Evolutionary conservation across 2,113 vertebrate genomes (phyloP).

Genomic region (Esox niger): DNA sequence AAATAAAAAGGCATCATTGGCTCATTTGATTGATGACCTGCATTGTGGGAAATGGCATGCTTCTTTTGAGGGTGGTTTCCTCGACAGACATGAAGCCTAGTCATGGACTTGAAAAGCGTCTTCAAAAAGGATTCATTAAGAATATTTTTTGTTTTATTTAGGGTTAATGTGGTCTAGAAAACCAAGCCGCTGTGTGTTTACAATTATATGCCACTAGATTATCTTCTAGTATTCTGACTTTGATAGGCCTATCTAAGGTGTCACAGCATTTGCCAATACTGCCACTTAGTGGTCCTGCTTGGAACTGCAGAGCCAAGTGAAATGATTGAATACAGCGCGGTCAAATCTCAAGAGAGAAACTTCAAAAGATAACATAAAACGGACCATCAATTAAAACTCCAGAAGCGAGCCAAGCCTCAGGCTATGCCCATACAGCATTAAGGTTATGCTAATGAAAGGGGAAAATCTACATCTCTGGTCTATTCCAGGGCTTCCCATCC

Average conservation of each 20-base stretch:
- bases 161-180: no score
- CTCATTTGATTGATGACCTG: slow-evolving; percentile 52
- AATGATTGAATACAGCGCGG: slow-evolving; percentile 2
- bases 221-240: not conserved
- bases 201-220: not conserved
- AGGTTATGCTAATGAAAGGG: slow-evolving; percentile 22
- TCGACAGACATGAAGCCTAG: no score
- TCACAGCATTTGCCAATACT: not conserved
- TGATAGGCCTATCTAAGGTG: not conserved
- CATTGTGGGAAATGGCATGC: not conserved
- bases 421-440: slow-evolving; percentile 19
- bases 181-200: no score
- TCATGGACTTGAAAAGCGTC: no score
- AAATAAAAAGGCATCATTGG: slow-evolving; percentile 79
- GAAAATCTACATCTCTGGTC: not conserved
- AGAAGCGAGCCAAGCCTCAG: slow-evolving; percentile 4
- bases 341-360: slow-evolving; percentile 28
- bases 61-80: no score
- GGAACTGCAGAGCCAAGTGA: not conserved
- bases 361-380: slow-evolving; percentile 44
- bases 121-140: no score
- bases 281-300: slow-evolving; percentile 1
- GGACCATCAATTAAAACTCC: slow-evolving; percentile 37
- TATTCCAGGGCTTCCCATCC: no score
- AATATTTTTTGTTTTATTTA: no score